Percentiles rank a stretch among this genome's conserved stretches.
Evolutionary conservation across 1,140 invertebrate species (phyloP).

Genomic region (Drosophila serrata): DNA sequence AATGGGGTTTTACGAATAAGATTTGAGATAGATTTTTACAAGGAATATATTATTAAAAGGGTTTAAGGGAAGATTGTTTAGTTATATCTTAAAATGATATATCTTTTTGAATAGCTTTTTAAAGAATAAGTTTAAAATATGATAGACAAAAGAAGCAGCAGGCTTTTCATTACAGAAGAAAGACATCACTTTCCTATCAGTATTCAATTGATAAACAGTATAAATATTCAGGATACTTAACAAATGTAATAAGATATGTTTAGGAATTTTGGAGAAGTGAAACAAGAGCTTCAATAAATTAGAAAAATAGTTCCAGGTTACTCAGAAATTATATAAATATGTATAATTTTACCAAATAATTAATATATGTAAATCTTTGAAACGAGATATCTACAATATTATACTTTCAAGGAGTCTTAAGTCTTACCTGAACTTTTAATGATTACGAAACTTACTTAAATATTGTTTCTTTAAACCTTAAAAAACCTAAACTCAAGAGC

Average conservation of each 20-base stretch:
- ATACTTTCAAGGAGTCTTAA: not conserved
- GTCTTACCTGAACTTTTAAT: no score
- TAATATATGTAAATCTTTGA: not conserved
- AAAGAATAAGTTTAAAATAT: not conserved
- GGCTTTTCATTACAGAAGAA: not conserved
- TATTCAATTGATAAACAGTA: not conserved
- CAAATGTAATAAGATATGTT: no score
- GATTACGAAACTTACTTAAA: no score
- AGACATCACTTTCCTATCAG: no score
- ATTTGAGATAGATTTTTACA: not conserved
- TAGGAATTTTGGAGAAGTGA: not conserved
- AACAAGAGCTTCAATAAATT: not conserved
- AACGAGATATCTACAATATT: not conserved
- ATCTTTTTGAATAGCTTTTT: not conserved
- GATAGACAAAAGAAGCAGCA: not conserved
- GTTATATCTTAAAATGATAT: not conserved
- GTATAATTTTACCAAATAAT: not conserved
- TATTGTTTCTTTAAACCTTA: no score
- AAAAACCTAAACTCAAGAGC: no score
- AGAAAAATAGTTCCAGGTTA: not conserved
- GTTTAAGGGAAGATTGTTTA: fast-evolving
- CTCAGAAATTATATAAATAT: not conserved
- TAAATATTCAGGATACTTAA: not conserved
- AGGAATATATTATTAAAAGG: not conserved
- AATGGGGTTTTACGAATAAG: not conserved